Percentiles rank a stretch among this genome's conserved stretches.
Conservation (phyloP, 2,113 vertebrate genomes). For the Dasyornis broadbenti region DNA sequence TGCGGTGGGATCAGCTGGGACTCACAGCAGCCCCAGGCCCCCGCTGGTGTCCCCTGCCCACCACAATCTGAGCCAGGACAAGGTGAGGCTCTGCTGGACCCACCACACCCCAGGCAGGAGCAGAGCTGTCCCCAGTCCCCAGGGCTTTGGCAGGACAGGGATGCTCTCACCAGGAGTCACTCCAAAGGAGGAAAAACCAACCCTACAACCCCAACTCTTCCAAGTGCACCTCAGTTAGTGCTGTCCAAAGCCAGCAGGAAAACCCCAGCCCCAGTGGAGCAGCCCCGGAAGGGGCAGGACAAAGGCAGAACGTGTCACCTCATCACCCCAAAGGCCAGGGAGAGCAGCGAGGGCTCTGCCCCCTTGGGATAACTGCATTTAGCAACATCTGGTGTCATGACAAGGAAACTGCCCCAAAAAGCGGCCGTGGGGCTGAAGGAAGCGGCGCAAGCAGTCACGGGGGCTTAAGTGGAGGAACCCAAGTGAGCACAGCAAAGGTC, state of each 20-base stretch:
- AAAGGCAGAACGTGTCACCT: neutral
- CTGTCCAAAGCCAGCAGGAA: neutral
- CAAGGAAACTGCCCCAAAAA: neutral
- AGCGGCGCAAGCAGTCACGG: neutral
- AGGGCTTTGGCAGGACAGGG: neutral
- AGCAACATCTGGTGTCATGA: neutral
- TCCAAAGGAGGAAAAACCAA: neutral
- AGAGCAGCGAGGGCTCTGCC: neutral
- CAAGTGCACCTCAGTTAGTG: neutral
- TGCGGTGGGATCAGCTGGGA: neutral
- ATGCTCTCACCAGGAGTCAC: neutral
- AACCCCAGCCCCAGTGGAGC: neutral
- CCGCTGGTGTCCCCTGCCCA: neutral
- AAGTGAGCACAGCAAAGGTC: neutral
- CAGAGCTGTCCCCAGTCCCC: neutral
- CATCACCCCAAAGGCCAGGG: neutral
- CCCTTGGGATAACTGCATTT: accelerated
- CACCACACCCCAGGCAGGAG: neutral
- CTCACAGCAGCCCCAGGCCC: neutral
- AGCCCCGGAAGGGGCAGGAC: neutral
- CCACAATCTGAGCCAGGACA: neutral
- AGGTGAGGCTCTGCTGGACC: neutral
- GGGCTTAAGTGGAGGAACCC: neutral
- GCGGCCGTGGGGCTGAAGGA: neutral
- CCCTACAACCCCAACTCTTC: neutral